Evolutionary conservation across 2,888 invertebrate species (phyloP), one percentile per base, ranked within the genome.

Genomic region (Rhimphoctona megacephalus): DNA sequence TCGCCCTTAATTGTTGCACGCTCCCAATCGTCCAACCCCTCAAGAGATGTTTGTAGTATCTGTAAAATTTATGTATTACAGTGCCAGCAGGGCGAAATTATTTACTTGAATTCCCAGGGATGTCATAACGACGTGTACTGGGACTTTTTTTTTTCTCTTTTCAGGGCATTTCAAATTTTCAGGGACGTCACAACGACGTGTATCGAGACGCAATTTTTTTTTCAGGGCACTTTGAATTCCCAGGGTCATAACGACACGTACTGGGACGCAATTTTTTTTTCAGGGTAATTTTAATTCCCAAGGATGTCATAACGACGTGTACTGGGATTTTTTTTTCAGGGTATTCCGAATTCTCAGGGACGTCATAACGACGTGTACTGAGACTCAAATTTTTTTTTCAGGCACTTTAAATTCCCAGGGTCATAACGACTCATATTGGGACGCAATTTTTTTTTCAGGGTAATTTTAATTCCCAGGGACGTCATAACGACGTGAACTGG

Each of bases 391-490:
- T 33, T 33, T 33, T 33, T 33, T 33, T 33, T 5, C n/a, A n/a
- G n/a, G n/a, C n/a, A n/a, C n/a, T n/a, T n/a, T n/a, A n/a, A n/a
- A n/a, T n/a, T n/a, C n/a, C n/a, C n/a, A n/a, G n/a, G n/a, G n/a
- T n/a, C n/a, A n/a, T n/a, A n/a, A n/a, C n/a, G n/a, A n/a, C n/a
- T n/a, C n/a, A n/a, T n/a, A n/a, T n/a, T n/a, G n/a, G n/a, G n/a
- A n/a, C n/a, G n/a, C n/a, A n/a, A n/a, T n/a, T n/a, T n/a, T n/a
- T n/a, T n/a, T n/a, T n/a, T n/a, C n/a, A n/a, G n/a, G n/a, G n/a
- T n/a, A n/a, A n/a, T n/a, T n/a, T n/a, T n/a, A 64, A 64, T 64
- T 17, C 64, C 64, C 64, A 64, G 30, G 64, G 14, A 64, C 64
- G 61, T 61, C 43, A 46, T 25, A 33, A 33, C 33, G 33, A 33